phyloP scores from a whole-genome alignment of 2,888 invertebrate species.

The Micoletzkya japonica region DNA sequence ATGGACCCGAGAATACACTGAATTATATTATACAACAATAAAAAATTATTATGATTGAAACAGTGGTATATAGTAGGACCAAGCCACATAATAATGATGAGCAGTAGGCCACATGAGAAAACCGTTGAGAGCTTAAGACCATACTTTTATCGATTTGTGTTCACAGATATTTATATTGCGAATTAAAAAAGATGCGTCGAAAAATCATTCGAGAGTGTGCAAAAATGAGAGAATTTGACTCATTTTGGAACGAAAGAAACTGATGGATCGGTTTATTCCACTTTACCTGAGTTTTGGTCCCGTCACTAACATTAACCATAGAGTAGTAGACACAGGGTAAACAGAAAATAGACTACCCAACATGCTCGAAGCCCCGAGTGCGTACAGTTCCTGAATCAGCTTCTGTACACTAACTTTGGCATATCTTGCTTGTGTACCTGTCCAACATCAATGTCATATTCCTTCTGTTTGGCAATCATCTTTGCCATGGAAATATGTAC shows the following conservation, averaged over 20 bases:
- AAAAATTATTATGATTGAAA: conserved; percentile 73
- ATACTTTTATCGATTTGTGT: too few relatives aligned
- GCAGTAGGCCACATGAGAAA: conserved; percentile 76
- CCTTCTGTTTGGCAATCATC: conserved; percentile 66
- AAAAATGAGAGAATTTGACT: too few relatives aligned
- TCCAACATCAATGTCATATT: conserved; percentile 67
- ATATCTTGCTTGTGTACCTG: conserved; percentile 63
- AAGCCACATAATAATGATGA: conserved; percentile 80
- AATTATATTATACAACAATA: conserved; percentile 12
- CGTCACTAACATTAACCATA: conserved; percentile 80
- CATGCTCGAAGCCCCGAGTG: conserved; percentile 70
- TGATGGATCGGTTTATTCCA: too few relatives aligned
- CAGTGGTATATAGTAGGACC: conserved; percentile 82
- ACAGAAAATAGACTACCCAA: conserved; percentile 70
- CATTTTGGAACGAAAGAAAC: too few relatives aligned
- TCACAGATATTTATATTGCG: too few relatives aligned
- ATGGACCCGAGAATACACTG: conserved; percentile 64
- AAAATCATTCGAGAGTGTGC: neutral
- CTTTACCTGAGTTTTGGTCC: conserved; percentile 77
- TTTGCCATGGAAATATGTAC: conserved; percentile 67
- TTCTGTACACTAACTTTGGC: neutral
- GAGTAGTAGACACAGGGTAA: conserved; percentile 66
- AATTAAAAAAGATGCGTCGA: too few relatives aligned
- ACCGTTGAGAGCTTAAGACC: conserved; percentile 75
- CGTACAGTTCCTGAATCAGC: conserved; percentile 42